A percentile compares a stretch with the other conserved stretches of the same genome.
phyloP scores from a whole-genome alignment of 2,113 vertebrate genomes.

The Aplodontia rufa region DNA sequence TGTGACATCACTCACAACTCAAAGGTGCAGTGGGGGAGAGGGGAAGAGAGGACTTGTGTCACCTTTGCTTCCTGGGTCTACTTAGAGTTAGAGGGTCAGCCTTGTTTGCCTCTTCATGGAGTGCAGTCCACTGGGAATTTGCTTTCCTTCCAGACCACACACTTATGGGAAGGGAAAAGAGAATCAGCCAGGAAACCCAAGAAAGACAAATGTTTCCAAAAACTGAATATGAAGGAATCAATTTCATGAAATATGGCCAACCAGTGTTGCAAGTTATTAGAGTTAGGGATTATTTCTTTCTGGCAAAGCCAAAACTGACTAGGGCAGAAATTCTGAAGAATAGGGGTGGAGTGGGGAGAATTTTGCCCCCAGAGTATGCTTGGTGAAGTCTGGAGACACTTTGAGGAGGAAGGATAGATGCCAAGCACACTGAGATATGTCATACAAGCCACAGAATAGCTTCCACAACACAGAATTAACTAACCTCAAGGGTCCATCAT shows the following conservation, averaged over 20 bases:
- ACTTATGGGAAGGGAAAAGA: not conserved
- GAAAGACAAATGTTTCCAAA: not conserved
- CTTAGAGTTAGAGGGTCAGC: not conserved
- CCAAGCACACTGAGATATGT: not conserved
- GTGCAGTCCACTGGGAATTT: accelerated
- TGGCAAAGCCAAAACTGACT: not conserved
- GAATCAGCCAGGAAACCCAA: accelerated
- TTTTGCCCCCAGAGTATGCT: not conserved
- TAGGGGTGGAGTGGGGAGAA: accelerated
- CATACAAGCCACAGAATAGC: not conserved
- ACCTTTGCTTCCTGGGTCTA: too few relatives aligned
- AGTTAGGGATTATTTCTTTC: not conserved
- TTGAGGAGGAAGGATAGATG: not conserved
- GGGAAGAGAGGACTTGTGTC: not conserved
- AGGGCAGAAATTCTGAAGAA: not conserved
- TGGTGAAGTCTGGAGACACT: not conserved
- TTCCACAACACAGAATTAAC: not conserved
- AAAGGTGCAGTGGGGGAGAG: not conserved
- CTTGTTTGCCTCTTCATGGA: not conserved
- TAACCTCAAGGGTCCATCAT: accelerated
- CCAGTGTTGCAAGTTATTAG: too few relatives aligned
- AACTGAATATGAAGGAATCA: not conserved
- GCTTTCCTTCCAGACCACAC: not conserved
- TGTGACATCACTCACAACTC: not conserved
- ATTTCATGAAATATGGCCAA: accelerated